Base-by-base conservation (phyloP, 2,888 invertebrate genomes). In the Chydorus sphaericus region DNA sequence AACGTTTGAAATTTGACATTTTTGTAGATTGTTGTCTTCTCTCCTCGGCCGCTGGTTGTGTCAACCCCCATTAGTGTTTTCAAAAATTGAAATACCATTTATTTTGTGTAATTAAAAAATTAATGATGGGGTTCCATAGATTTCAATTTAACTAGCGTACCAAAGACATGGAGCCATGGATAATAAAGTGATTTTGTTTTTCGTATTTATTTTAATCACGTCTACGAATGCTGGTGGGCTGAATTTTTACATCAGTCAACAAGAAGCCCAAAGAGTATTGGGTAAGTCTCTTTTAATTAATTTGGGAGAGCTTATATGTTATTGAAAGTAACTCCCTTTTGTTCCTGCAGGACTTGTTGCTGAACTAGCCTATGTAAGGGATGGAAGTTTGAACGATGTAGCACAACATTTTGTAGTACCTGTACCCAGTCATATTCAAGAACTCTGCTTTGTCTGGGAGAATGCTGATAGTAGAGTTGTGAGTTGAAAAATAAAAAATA, bases 361-460 rank as follows among this genome's bases (percentile, higher is more conserved):
- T 7, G 55, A 55, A 28, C 33, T 55, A 28, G 20, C 30, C 18
- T 55, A 55, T 16, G 33, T 55, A 4, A 29, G 55, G 49, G 55
- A 55, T 55, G 55, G 55, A 26, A 29, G 33, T 16, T 31, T 55
- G 23, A 48, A 55, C 31, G 26, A 37, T 16, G 48, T 55, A n/a
- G 55, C 55, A 18, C 55, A 55, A 33, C 49, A 48, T 31, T 55
- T 55, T 49, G 55, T 55, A n/a, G 55, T 55, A 33, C 55, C 55
- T 36, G 55, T 55, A 23, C 55, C 55, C 8, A 33, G 31, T 18
- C 55, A 48, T 28, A 49, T 55, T 23, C 38, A 39, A 33, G 55
- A 55, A 28, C 55, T 55, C 29, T 55, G 55, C 33, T 55, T 55
- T 49, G 49, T 49, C 7, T 55, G 55, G 55, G 55, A 48, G 33